Evolutionary conservation across 2,888 invertebrate species (phyloP).

Genomic region (Drosophila atripex): DNA sequence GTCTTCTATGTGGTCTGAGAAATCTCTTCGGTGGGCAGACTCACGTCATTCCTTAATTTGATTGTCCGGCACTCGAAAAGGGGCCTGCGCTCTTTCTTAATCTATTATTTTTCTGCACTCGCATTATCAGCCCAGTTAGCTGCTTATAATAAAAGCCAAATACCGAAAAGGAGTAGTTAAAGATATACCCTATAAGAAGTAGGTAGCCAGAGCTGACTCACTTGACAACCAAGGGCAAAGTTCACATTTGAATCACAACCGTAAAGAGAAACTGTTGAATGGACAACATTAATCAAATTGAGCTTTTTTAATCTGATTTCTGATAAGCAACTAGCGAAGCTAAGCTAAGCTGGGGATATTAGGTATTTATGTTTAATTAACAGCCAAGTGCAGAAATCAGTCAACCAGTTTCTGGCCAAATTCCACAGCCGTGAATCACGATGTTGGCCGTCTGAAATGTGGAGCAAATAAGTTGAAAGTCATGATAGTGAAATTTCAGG

Average conservation of each 20-base stretch:
- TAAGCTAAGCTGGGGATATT: not conserved
- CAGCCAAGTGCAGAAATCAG: conserved; percentile 18
- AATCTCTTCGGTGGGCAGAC: conserved; percentile 27
- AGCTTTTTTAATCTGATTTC: conserved; percentile 3
- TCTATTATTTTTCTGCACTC: conserved; percentile 39
- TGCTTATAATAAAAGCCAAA: conserved; percentile 2
- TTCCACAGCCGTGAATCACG: conserved; percentile 32
- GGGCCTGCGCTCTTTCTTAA: conserved; percentile 30
- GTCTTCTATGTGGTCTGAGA: conserved; percentile 20
- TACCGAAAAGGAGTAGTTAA: not conserved
- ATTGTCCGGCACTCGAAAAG: conserved; percentile 25
- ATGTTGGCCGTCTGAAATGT: not conserved
- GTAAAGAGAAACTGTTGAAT: not conserved
- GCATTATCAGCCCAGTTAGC: conserved; percentile 32
- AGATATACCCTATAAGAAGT: not conserved
- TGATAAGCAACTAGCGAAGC: not conserved
- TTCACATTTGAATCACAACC: not conserved
- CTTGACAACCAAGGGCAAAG: conserved; percentile 16
- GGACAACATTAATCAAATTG: not conserved
- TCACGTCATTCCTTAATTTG: conserved; percentile 46
- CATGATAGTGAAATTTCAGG: conserved; percentile 22
- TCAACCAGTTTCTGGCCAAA: conserved; percentile 26
- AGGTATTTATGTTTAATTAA: conserved; percentile 5
- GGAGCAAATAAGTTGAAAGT: conserved; percentile 23
- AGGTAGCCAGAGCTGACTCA: not conserved